A percentile compares a stretch with the other conserved stretches of the same genome.
Conservation (phyloP, 2,888 invertebrate species). For the Calameuta idolon region DNA sequence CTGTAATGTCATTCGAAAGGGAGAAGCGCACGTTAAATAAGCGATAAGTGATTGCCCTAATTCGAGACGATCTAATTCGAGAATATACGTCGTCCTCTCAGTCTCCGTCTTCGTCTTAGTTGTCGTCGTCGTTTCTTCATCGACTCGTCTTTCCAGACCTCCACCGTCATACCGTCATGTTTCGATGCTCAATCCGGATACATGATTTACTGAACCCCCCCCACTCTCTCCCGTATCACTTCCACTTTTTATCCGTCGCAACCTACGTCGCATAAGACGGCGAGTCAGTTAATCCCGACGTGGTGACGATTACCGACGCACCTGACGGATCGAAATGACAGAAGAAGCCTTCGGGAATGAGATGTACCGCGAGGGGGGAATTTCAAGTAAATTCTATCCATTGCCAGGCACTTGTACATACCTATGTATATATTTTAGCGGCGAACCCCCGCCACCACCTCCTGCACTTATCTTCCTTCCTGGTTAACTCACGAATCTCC, state of each 20-base stretch:
- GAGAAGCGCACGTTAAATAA: conserved; percentile 1
- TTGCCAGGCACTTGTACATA: too few species aligned
- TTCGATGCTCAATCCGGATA: too few species aligned
- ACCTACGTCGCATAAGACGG: conserved; percentile 18
- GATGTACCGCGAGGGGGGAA: too few species aligned
- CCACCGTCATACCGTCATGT: too few species aligned
- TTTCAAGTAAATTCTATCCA: not conserved
- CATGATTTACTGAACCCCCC: too few species aligned
- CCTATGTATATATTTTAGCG: too few species aligned
- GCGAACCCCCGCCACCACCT: not conserved
- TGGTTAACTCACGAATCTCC: not conserved
- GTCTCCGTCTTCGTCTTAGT: not conserved
- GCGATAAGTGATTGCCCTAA: conserved; percentile 3
- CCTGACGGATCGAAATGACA: conserved; percentile 20
- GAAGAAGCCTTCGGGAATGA: conserved; percentile 5
- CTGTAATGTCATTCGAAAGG: not conserved
- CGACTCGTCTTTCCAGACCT: too few species aligned
- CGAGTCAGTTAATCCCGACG: conserved; percentile 20
- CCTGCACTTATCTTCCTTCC: not conserved
- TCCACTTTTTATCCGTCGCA: not conserved
- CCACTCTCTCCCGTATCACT: too few species aligned
- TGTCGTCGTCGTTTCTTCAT: not conserved
- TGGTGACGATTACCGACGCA: conserved; percentile 18
- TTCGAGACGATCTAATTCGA: not conserved
- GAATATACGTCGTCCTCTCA: not conserved